Conservation (phyloP, 2,888 invertebrate genomes). For the Pammene fasciana region DNA sequence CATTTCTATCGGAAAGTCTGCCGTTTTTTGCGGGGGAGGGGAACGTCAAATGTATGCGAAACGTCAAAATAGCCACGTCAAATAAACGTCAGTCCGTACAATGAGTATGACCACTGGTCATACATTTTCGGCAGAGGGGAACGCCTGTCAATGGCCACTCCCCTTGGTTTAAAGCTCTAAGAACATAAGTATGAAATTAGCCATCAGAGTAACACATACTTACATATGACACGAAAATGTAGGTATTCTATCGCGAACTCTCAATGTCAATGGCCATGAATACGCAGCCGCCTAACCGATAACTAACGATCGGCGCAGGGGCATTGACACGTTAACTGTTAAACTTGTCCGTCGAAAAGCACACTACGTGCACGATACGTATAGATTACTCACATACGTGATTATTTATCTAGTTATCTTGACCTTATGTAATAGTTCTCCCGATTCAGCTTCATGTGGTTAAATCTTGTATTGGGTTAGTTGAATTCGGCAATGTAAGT, state of each 20-base stretch:
- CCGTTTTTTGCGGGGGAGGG: no score
- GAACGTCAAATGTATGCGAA: no score
- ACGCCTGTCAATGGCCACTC: no score
- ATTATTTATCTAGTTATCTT: constrained; percentile 4
- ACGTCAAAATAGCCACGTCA: no score
- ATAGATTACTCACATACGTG: background rate
- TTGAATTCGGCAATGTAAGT: no score
- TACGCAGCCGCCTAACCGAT: constrained; percentile 3
- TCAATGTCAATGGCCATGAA: constrained; percentile 28
- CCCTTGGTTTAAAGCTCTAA: no score
- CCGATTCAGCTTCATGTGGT: background rate
- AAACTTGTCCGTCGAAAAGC: constrained; percentile 20
- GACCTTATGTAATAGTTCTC: background rate
- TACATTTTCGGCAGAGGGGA: no score
- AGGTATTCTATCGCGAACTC: background rate
- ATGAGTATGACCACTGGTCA: no score
- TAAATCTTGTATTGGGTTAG: background rate
- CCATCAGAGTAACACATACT: background rate
- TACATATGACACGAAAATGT: background rate
- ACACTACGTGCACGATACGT: background rate
- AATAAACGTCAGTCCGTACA: no score
- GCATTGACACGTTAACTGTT: constrained; percentile 40
- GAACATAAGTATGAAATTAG: no score
- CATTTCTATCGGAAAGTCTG: no score
- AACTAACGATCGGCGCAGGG: constrained; percentile 6